Conservation (phyloP, 2,888 invertebrate species). For the Coenonympha glycerion region DNA sequence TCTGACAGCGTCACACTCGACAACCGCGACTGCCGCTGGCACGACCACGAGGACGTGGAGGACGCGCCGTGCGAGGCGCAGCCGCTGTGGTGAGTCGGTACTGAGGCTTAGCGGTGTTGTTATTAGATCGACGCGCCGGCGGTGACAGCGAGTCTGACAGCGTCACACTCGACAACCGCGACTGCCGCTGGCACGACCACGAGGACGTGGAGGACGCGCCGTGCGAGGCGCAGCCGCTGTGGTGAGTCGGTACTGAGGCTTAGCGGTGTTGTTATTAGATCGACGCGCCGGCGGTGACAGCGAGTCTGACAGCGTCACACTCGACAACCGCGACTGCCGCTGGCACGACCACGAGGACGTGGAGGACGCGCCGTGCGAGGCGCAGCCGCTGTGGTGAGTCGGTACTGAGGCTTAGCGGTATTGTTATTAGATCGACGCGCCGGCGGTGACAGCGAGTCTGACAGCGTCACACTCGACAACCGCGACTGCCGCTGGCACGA, state of each 20-base stretch:
- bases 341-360: slow-evolving; percentile 43
- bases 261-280: too few relatives aligned
- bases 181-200: slow-evolving; percentile 36
- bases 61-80: slow-evolving; percentile 48
- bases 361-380: slow-evolving; percentile 53
- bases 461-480: slow-evolving; percentile 45
- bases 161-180: slow-evolving; percentile 40
- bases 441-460: slow-evolving; percentile 56
- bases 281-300: slow-evolving; percentile 57
- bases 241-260: too few relatives aligned
- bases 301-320: slow-evolving; percentile 52
- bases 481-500: slow-evolving; percentile 37
- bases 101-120: too few relatives aligned
- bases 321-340: slow-evolving; percentile 37
- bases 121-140: slow-evolving; percentile 62
- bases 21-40: slow-evolving; percentile 36
- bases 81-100: slow-evolving; percentile 53
- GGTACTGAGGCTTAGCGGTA: too few relatives aligned
- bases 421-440: slow-evolving; percentile 67
- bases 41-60: slow-evolving; percentile 46
- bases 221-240: slow-evolving; percentile 48
- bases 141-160: slow-evolving; percentile 59
- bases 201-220: slow-evolving; percentile 54
- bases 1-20: slow-evolving; percentile 48
- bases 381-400: slow-evolving; percentile 49